phyloP scores from a whole-genome alignment of 2,113 vertebrate genomes.

The Rattus norvegicus region GRCr8 NC_086031.1:2144001-2144500 shows the following conservation, averaged over 20 bases:
- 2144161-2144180: not conserved
- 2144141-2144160: not conserved
- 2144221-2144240: too few species aligned
- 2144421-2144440: not conserved
- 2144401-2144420: not conserved
- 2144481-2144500: not conserved
- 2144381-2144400: not conserved
- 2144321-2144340: not conserved
- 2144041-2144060: not conserved
- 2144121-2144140: not conserved
- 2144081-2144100: not conserved
- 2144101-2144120: not conserved
- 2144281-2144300: not conserved
- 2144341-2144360: not conserved
- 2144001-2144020: not conserved
- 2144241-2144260: not conserved
- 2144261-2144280: not conserved
- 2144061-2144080: not conserved
- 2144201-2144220: not conserved
- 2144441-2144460: not conserved
- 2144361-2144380: not conserved
- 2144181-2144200: not conserved
- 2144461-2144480: not conserved
- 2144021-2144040: not conserved
- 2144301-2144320: not conserved